These are phyloP conservation scores for Manis pentadactyla DNA, from an alignment of 2,797 vertebrate genomes.

Conservation along the genomic window DNA sequence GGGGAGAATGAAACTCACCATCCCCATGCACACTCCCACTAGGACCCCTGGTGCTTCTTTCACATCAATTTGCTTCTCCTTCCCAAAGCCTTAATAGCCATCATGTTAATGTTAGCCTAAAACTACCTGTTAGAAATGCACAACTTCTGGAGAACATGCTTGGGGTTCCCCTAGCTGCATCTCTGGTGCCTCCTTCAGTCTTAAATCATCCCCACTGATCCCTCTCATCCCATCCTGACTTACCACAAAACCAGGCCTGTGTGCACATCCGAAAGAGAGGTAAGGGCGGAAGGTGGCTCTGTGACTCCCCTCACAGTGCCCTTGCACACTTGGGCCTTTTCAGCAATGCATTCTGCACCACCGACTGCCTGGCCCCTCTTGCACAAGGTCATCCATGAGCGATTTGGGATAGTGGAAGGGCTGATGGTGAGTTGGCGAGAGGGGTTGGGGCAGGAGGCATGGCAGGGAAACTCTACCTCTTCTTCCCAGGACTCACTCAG, in stretches of 20 bases:
- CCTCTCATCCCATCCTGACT: neutral
- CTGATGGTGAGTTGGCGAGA: conserved; percentile 90
- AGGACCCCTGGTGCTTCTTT: neutral
- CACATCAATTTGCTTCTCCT: neutral
- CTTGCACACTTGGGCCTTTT: neutral
- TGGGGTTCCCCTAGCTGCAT: neutral
- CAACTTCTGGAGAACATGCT: neutral
- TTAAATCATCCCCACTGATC: neutral
- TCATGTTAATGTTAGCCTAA: neutral
- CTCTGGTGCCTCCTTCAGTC: neutral
- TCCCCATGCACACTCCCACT: no score
- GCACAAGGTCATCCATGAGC: conserved; percentile 94
- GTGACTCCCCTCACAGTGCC: neutral
- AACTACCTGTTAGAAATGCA: neutral
- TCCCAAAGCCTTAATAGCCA: neutral
- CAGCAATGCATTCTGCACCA: conserved; percentile 96
- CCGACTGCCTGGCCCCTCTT: conserved; percentile 95
- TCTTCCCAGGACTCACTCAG: neutral
- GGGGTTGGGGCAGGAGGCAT: neutral
- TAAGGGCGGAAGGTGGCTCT: neutral
- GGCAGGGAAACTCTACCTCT: neutral
- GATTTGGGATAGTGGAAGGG: conserved; percentile 93
- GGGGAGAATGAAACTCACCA: neutral
- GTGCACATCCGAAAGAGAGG: neutral
- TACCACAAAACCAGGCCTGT: neutral